phyloP scores from a whole-genome alignment of 1,140 invertebrate species.

The Trialeurodes vaporariorum region DNA sequence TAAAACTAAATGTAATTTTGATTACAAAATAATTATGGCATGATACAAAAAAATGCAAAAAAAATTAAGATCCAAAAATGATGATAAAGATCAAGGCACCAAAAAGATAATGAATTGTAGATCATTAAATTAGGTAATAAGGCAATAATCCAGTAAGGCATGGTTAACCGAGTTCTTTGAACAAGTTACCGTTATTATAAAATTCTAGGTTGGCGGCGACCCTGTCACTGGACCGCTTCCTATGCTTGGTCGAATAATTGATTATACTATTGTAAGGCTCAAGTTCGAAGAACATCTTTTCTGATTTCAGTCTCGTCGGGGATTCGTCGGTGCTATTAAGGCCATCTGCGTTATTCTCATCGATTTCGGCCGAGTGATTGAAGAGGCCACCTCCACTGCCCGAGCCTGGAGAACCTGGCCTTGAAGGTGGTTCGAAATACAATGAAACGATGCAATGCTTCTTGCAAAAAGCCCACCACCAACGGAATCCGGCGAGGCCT shows the following conservation, averaged over 20 bases:
- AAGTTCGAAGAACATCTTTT: not conserved
- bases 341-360: not conserved
- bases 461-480: slow-evolving; percentile 74
- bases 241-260: not conserved
- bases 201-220: no score
- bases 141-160: no score
- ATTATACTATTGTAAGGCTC: not conserved
- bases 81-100: no score
- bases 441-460: slow-evolving; percentile 60
- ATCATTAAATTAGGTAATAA: no score
- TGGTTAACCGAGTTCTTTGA: no score
- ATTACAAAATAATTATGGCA: no score
- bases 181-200: no score
- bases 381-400: not conserved
- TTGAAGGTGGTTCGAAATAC: slow-evolving; percentile 39
- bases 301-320: not conserved
- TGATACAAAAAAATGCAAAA: no score
- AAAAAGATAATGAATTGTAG: no score
- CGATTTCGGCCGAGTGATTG: not conserved
- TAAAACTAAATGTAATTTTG: no score
- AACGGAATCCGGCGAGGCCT: slow-evolving; percentile 53
- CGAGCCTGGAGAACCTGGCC: not conserved
- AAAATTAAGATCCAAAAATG: no score
- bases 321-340: not conserved
- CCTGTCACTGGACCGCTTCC: no score